Evolutionary conservation across 2,797 vertebrate species (phyloP), one percentile per base, ranked within the genome.

Genomic region (Manis crassicaudata): DNA sequence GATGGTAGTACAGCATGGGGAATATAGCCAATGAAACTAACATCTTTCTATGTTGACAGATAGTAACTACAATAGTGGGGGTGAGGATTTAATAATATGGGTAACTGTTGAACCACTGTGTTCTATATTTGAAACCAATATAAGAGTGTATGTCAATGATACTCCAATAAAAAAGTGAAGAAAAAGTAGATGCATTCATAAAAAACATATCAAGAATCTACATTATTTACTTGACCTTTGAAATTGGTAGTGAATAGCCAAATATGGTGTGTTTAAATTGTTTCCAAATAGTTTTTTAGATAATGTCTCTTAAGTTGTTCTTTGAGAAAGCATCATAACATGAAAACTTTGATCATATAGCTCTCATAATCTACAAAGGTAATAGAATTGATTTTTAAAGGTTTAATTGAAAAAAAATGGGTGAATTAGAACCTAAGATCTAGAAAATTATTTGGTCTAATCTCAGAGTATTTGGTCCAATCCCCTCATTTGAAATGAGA

Each of bases 361-460:
- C 20, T 84, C 62, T 62, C 90, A 72, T 88, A 79, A 92, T 70
- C 86, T 79, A 76, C 27, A 76, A 76, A 65, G 88, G 56, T 62
- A 89, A 56, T 67, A 10, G 52, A 79, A 80, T 25, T 58, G 67
- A 80, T 65, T 93, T 89, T 89, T 83, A 65, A 37, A 90, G 35
- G 56, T 52, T 89, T 60, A 67, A 65, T 73, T 89, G 58, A 79
- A 83, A 95, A 80, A 60, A 23, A 92, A 40, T 58, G 50, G 37
- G 18, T 50, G 32, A 72, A 72, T 95, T 80, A 65, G n/a, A 89
- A 43, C 73, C 46, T 80, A 90, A 80, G 13, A 80, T 73, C 56
- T 43, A 46, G 72, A 68, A 90, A 62, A 76, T n/a, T 65, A 67
- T 58, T 73, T 73, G 73, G 46, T 43, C 37, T 86, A 46, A 73